Evolutionary conservation across 1,140 invertebrate species (phyloP).

Genomic region (Micrasema longulum): DNA sequence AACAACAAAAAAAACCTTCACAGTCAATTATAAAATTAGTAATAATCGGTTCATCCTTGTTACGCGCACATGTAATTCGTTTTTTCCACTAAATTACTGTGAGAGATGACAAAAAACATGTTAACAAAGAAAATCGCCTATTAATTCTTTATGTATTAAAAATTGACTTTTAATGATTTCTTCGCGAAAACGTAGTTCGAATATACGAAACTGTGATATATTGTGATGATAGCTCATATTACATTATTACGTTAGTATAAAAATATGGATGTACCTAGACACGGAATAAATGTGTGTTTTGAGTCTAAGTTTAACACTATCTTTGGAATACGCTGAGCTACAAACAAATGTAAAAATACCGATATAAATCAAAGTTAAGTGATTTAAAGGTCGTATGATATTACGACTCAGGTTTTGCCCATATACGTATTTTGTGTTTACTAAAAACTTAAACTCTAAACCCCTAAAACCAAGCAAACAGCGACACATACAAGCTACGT

Average conservation of each 20-base stretch:
- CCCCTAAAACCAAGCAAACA: too few species aligned
- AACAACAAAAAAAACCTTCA: slow-evolving; percentile 5
- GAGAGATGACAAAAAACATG: background rate
- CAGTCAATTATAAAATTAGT: background rate
- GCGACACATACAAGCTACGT: too few species aligned
- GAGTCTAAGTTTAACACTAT: too few species aligned
- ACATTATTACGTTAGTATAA: background rate
- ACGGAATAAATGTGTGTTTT: too few species aligned
- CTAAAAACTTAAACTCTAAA: too few species aligned
- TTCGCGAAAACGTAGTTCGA: background rate
- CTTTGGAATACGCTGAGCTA: too few species aligned
- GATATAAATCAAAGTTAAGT: too few species aligned
- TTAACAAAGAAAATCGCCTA: background rate
- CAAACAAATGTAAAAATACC: too few species aligned
- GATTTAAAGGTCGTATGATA: too few species aligned
- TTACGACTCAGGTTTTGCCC: too few species aligned
- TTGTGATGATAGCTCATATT: background rate
- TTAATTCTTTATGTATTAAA: background rate
- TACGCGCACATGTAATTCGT: background rate
- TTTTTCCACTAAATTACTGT: background rate
- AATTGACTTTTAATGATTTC: background rate
- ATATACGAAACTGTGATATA: background rate
- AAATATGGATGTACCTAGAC: too few species aligned
- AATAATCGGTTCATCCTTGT: background rate
- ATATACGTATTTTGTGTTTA: too few species aligned